A percentile compares a stretch with the other conserved stretches of the same genome.
These are phyloP conservation scores for Ophonus ardosiacus DNA, from an alignment of 2,888 invertebrate species.

Conservation along the genomic window DNA sequence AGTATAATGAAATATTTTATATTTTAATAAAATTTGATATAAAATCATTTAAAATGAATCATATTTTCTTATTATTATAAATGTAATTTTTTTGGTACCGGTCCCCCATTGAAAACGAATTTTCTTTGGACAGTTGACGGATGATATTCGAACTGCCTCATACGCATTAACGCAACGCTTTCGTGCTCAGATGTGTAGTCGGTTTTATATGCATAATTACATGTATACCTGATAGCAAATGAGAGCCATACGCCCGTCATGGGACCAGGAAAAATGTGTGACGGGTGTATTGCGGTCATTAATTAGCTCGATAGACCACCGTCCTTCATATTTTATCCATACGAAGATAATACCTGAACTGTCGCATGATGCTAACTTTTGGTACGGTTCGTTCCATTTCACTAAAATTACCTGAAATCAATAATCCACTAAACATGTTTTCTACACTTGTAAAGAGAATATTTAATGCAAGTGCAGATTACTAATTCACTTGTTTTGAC, in stretches of 20 bases:
- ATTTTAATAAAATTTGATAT: too few relatives aligned
- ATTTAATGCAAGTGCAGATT: neutral
- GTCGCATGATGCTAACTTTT: slow-evolving; percentile 98
- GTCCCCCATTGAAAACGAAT: too few relatives aligned
- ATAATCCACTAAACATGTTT: slow-evolving; percentile 43
- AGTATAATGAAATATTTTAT: too few relatives aligned
- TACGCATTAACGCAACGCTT: too few relatives aligned
- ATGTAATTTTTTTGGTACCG: too few relatives aligned
- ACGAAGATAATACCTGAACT: slow-evolving; percentile 98
- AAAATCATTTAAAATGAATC: too few relatives aligned
- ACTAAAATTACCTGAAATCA: slow-evolving; percentile 90
- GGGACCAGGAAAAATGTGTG: slow-evolving; percentile 99
- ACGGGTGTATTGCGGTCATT: slow-evolving; percentile 98
- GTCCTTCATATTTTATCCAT: slow-evolving; percentile 99
- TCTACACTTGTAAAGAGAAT: slow-evolving; percentile 20
- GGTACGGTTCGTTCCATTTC: slow-evolving; percentile 99
- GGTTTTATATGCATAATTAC: slow-evolving; percentile 51
- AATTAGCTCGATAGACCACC: slow-evolving; percentile 99
- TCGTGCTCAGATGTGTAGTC: neutral
- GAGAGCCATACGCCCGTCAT: slow-evolving; percentile 98
- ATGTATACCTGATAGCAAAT: slow-evolving; percentile 93
- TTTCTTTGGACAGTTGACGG: too few relatives aligned
- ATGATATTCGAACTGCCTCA: too few relatives aligned
- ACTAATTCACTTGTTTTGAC: neutral
- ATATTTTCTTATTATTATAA: too few relatives aligned